phyloP scores from a whole-genome alignment of 2,888 invertebrate genomes.

The Dicranocentrus wangi region DNA sequence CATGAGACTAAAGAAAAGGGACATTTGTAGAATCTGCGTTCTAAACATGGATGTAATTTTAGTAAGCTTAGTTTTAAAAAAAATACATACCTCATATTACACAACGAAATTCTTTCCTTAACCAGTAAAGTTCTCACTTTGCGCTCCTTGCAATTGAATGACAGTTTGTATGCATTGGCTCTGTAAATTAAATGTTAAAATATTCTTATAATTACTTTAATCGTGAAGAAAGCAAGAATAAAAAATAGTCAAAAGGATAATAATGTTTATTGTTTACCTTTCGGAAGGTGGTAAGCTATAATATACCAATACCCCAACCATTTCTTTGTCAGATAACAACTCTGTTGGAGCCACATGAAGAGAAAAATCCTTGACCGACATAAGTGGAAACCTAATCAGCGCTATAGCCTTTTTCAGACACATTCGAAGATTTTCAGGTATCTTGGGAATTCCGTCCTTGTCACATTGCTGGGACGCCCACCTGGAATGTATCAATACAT shows the following conservation, averaged over 20 bases:
- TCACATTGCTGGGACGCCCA: slow-evolving; percentile 67
- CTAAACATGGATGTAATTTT: not conserved
- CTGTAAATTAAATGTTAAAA: slow-evolving; percentile 37
- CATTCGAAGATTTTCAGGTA: slow-evolving; percentile 64
- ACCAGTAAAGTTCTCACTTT: slow-evolving; percentile 64
- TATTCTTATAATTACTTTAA: no score
- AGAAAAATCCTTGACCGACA: slow-evolving; percentile 69
- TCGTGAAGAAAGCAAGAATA: no score
- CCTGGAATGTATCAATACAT: slow-evolving; percentile 27
- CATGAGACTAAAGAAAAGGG: slow-evolving; percentile 57
- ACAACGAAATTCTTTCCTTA: slow-evolving; percentile 63
- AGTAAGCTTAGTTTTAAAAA: not conserved
- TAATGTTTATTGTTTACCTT: slow-evolving; percentile 48
- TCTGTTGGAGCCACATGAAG: slow-evolving; percentile 69
- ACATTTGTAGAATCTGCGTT: slow-evolving; percentile 1
- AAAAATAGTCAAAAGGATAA: no score
- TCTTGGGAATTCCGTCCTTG: slow-evolving; percentile 59
- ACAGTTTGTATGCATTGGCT: slow-evolving; percentile 65
- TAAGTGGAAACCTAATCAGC: slow-evolving; percentile 67
- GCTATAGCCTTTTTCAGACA: slow-evolving; percentile 59
- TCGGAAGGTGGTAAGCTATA: slow-evolving; percentile 69
- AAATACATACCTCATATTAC: slow-evolving; percentile 67
- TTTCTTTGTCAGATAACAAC: slow-evolving; percentile 66
- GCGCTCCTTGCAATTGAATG: slow-evolving; percentile 66
- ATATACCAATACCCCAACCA: slow-evolving; percentile 70